phyloP scores from a whole-genome alignment of 2,113 vertebrate species.

The Alces alces region DNA sequence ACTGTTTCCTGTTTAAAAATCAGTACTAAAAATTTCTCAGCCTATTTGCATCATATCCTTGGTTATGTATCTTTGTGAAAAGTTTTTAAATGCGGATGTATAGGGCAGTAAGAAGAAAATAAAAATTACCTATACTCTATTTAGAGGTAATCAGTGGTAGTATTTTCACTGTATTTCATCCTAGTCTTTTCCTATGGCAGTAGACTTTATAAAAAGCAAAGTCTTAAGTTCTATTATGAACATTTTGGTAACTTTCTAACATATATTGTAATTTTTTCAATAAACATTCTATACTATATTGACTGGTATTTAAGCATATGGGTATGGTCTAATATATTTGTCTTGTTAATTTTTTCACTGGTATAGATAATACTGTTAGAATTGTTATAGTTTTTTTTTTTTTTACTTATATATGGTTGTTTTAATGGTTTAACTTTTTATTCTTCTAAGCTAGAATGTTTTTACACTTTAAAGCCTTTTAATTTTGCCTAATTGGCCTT shows the following conservation, averaged over 20 bases:
- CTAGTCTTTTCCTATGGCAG: background rate
- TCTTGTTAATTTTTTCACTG: background rate
- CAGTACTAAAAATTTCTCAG: background rate
- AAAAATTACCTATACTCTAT: background rate
- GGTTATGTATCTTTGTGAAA: background rate
- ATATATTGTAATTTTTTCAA: background rate
- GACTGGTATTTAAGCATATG: background rate
- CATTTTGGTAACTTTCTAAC: background rate
- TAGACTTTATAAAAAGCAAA: background rate
- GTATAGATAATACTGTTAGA: background rate
- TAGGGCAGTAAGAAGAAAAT: background rate
- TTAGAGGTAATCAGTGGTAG: background rate
- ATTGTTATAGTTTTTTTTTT: background rate
- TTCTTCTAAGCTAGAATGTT: constrained; percentile 11
- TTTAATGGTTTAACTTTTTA: constrained; percentile 12
- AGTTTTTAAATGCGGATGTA: background rate
- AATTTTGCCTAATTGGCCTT: background rate
- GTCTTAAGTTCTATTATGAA: background rate
- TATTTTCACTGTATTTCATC: background rate
- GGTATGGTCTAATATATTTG: background rate
- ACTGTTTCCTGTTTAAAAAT: background rate
- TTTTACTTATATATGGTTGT: background rate
- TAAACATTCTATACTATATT: background rate
- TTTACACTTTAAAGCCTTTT: background rate
- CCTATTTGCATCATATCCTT: background rate